These are phyloP conservation scores for Columba guinea DNA, from an alignment of 2,797 vertebrate genomes.

Conservation along the genomic window DNA sequence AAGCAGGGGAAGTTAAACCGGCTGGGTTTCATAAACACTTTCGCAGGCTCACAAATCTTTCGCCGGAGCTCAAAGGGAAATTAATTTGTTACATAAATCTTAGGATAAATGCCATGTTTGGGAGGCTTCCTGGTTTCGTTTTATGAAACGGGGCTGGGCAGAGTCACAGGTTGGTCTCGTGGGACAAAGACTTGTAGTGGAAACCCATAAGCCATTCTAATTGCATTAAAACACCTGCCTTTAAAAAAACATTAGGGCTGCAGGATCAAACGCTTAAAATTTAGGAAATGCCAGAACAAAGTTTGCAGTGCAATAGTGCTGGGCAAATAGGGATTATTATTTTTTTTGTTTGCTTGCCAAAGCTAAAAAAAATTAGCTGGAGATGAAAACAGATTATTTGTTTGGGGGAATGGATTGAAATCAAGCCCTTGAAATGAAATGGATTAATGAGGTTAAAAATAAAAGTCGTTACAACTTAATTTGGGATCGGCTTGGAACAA, in stretches of 20 bases:
- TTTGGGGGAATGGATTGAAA: not conserved
- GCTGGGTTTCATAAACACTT: conserved; percentile 31
- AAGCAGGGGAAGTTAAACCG: not conserved
- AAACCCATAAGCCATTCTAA: not conserved
- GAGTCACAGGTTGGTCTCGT: not conserved
- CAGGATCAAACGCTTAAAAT: not conserved
- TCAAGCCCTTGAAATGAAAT: not conserved
- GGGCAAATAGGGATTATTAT: not conserved
- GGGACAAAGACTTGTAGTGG: not conserved
- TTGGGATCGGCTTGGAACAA: not conserved
- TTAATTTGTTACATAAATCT: conserved; percentile 13
- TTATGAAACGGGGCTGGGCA: not conserved
- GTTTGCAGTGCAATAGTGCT: not conserved
- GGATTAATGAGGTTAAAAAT: not conserved
- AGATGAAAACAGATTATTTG: not conserved
- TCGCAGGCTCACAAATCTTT: not conserved
- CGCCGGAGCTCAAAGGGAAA: not conserved
- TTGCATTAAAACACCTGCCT: not conserved
- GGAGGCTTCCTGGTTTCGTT: not conserved
- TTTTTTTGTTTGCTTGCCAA: not conserved
- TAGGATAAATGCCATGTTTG: not conserved
- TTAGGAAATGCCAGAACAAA: not conserved
- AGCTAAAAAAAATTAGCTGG: not conserved
- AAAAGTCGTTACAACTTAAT: not conserved
- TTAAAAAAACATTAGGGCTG: not conserved